These are phyloP conservation scores for Blastobasis adustella DNA, from an alignment of 2,888 invertebrate genomes.

Conservation along the genomic window DNA sequence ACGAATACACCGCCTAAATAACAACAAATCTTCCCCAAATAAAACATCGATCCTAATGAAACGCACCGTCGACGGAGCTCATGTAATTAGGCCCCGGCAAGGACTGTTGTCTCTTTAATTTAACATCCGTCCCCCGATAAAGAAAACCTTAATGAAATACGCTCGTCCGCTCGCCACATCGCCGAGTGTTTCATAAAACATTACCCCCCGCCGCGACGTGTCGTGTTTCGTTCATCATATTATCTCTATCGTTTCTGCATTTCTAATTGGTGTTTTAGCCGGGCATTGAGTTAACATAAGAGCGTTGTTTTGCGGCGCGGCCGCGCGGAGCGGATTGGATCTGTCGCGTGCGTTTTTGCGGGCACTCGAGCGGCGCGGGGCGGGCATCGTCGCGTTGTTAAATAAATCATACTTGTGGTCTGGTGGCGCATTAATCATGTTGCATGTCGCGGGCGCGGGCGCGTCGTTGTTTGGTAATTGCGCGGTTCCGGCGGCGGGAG, in stretches of 20 bases:
- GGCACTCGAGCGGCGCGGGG: slow-evolving; percentile 22
- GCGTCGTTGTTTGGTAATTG: slow-evolving; percentile 30
- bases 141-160: slow-evolving; percentile 46
- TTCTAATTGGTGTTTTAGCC: slow-evolving; percentile 43
- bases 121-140: slow-evolving; percentile 29
- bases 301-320: slow-evolving; percentile 27
- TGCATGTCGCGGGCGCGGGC: slow-evolving; percentile 29
- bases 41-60: background rate
- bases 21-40: background rate
- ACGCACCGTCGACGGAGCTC: background rate
- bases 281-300: slow-evolving; percentile 7
- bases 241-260: slow-evolving; percentile 51
- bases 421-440: slow-evolving; percentile 52
- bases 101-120: slow-evolving; percentile 2
- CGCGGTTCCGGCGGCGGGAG: slow-evolving; percentile 16
- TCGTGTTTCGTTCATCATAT: slow-evolving; percentile 57
- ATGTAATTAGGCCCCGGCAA: background rate
- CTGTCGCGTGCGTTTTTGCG: slow-evolving; percentile 33
- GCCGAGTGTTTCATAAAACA: slow-evolving; percentile 44
- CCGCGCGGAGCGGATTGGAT: slow-evolving; percentile 29
- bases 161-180: slow-evolving; percentile 27
- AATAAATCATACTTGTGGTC: slow-evolving; percentile 51
- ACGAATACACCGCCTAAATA: slow-evolving; percentile 2
- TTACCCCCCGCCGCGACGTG: slow-evolving; percentile 55
- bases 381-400: slow-evolving; percentile 33